phyloP scores from a whole-genome alignment of 2,113 vertebrate species.

The Scortum barcoo region DNA sequence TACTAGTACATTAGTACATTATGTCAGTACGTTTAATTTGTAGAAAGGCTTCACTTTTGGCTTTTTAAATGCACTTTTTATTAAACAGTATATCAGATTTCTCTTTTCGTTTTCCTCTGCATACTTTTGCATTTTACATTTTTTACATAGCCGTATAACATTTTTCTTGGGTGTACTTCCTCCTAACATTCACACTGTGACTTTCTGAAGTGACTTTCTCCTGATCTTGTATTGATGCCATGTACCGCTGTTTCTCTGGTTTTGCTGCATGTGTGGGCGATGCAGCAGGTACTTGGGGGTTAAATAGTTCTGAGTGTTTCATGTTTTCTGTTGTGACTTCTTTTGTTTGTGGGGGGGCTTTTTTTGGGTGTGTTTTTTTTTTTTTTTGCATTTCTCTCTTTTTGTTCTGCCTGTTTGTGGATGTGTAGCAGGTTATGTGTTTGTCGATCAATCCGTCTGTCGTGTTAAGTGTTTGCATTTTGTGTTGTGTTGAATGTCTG shows the following conservation, averaged over 20 bases:
- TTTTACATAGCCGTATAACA: not conserved
- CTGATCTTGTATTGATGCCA: conserved; percentile 73
- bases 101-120: not conserved
- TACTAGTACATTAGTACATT: too few species aligned
- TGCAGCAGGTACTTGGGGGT: conserved; percentile 81
- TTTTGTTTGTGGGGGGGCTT: conserved; percentile 19
- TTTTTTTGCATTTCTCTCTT: not conserved
- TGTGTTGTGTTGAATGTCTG: conserved; percentile 39
- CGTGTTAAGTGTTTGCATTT: conserved; percentile 61
- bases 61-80: not conserved
- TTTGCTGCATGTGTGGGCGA: conserved; percentile 81
- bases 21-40: not conserved
- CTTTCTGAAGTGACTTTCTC: conserved; percentile 67
- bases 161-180: not conserved
- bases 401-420: conserved; percentile 57
- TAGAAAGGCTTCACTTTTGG: not conserved
- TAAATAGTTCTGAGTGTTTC: conserved; percentile 65
- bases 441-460: conserved; percentile 23
- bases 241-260: conserved; percentile 79
- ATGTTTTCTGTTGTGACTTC: conserved; percentile 37
- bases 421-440: conserved; percentile 6
- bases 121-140: not conserved
- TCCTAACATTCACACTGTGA: conserved; percentile 55
- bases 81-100: not conserved
- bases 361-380: not conserved